Evolutionary conservation across 2,113 vertebrate species (phyloP), one percentile per base, ranked within the genome.

Genomic region (Pitta sordida): DNA sequence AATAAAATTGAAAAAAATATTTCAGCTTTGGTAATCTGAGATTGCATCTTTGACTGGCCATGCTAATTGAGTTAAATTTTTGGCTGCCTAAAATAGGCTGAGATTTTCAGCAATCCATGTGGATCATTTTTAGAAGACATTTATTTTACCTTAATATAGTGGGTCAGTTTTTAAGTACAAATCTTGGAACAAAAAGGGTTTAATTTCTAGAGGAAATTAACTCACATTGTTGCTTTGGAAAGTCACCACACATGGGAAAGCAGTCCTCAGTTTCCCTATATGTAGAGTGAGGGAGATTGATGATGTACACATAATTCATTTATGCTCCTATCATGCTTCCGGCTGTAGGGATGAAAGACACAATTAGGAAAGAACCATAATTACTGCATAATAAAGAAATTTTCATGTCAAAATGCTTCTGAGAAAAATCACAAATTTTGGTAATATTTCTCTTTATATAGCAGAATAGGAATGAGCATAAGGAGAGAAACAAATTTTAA

Each of bases 301-400:
- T 91, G 89, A 71, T 85, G 53, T 51, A 37, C 60, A 78, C 34
- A 46, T 93, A 75, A 93, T 94, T 93, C 83, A 84, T 92, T 81
- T 91, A 71, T 91, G 79, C 41, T 95, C 30, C 75, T 86, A 51
- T 83, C 86, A 22, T 36, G 36, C 91, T 94, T 90, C 90, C 52
- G 87, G 51, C 90, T 90, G 52, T 79, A 83, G 34, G 46, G 44
- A 83, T 90, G 90, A 92, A 89, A 96, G 86, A 37, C 49, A 86
- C 69, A 75, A 77, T 92, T 93, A 92, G 65, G 44, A 74, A 90
- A 83, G 85, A 82, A 55, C 37, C 82, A 37, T 69, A 77, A 67
- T 95, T 94, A 80, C 79, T 83, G 68, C 65, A 64, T 91, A 85
- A 79, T 86, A 78, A 70, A 92, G 73, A 88, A 83, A 90, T 80